Evolutionary conservation across 2,113 vertebrate genomes (phyloP).

Genomic region (Brienomyrus brachyistius): DNA sequence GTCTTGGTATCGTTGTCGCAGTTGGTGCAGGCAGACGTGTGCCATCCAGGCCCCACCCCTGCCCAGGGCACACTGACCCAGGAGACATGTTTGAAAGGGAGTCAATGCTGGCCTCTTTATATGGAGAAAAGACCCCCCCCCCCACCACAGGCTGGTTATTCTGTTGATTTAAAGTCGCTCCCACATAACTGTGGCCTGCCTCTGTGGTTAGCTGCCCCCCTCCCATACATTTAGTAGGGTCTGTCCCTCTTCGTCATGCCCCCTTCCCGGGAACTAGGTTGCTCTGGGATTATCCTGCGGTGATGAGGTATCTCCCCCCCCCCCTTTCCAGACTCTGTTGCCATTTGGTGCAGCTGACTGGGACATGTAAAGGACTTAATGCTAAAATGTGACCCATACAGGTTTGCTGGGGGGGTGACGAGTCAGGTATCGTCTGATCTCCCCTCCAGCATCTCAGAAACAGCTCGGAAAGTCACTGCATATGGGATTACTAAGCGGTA

Average conservation of each 20-base stretch:
- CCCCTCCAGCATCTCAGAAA: background rate
- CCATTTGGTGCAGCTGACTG: background rate
- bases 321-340: background rate
- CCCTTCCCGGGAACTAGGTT: background rate
- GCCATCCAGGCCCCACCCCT: background rate
- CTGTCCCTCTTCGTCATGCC: background rate
- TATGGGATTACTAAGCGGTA: background rate
- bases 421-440: background rate
- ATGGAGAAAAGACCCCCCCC: background rate
- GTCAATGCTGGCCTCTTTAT: background rate
- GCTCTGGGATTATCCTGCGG: background rate
- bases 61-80: background rate
- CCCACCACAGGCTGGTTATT: background rate
- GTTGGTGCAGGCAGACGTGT: conserved; percentile 30
- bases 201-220: background rate
- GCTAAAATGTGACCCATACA: background rate
- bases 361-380: background rate
- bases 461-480: background rate
- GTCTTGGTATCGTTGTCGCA: conserved; percentile 36
- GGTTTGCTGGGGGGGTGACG: background rate
- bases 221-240: background rate
- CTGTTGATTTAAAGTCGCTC: background rate
- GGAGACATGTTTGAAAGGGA: background rate
- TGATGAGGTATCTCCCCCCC: background rate
- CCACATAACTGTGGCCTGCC: background rate